Percentiles rank a stretch among this genome's conserved stretches.
Conservation (phyloP, 1,140 invertebrate species). For the Drosophila parabipectinata region DNA sequence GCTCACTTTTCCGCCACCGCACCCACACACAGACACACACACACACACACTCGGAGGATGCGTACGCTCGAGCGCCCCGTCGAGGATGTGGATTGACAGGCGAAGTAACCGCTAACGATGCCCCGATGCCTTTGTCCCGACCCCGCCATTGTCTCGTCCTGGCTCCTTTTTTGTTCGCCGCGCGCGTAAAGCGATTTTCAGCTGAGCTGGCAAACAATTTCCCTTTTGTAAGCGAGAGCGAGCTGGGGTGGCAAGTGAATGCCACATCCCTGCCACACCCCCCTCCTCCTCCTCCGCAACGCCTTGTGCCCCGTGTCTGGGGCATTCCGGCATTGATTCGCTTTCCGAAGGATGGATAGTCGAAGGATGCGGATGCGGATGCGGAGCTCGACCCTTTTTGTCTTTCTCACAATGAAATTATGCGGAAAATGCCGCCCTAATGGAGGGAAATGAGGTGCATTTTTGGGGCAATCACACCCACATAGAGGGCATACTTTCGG, state of each 20-base stretch:
- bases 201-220: slow-evolving; percentile 58
- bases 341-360: slow-evolving; percentile 14
- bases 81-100: slow-evolving; percentile 18
- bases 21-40: not conserved
- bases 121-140: slow-evolving; percentile 38
- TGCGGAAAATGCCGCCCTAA: not conserved
- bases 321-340: slow-evolving; percentile 30
- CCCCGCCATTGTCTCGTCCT: slow-evolving; percentile 16
- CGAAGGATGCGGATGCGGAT: not conserved
- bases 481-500: not conserved
- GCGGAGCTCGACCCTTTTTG: not conserved
- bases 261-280: not conserved
- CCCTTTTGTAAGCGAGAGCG: slow-evolving; percentile 25
- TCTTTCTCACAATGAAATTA: not conserved
- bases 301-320: not conserved
- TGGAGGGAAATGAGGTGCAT: slow-evolving; percentile 7
- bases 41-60: slow-evolving; percentile 5
- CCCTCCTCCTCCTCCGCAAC: not conserved
- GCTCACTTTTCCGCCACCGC: slow-evolving; percentile 32
- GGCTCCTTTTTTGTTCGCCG: slow-evolving; percentile 10
- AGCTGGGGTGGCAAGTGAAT: not conserved
- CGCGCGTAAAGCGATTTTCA: slow-evolving; percentile 53
- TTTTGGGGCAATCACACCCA: not conserved
- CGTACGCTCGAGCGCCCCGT: slow-evolving; percentile 3
- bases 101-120: slow-evolving; percentile 47